phyloP scores from a whole-genome alignment of 2,113 vertebrate genomes.

The Callospermophilus lateralis region DNA sequence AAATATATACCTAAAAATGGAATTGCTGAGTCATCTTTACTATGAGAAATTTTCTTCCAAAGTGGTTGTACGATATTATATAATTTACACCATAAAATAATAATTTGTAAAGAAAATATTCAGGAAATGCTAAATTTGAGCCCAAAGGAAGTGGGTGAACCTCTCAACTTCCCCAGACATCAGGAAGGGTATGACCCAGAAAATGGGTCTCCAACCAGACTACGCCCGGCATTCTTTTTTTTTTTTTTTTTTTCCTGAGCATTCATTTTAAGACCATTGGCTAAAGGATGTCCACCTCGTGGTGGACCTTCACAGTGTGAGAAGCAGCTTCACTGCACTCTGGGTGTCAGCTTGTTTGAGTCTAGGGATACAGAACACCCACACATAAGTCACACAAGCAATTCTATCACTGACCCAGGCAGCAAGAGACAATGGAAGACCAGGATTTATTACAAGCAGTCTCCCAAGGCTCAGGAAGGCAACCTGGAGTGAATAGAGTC shows the following conservation, averaged over 20 bases:
- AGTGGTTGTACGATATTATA: background rate
- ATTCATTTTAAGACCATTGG: background rate
- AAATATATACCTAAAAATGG: background rate
- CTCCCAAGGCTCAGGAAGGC: background rate
- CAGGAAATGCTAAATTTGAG: conserved; percentile 17
- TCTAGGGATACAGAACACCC: background rate
- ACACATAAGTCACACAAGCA: background rate
- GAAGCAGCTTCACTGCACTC: background rate
- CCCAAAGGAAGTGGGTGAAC: background rate
- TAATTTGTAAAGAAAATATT: conserved; percentile 16
- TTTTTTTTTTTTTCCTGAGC: background rate
- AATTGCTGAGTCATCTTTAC: background rate
- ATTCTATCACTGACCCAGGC: background rate
- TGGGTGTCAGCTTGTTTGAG: background rate
- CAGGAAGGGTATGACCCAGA: background rate
- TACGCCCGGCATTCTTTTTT: background rate
- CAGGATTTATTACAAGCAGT: background rate
- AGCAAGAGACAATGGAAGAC: background rate
- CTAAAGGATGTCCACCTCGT: background rate
- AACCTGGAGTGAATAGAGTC: background rate
- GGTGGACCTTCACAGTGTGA: background rate
- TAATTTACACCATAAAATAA: background rate
- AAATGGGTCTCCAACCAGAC: background rate
- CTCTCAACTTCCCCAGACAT: background rate
- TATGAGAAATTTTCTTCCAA: background rate